Evolutionary conservation across 2,797 vertebrate genomes (phyloP), one percentile per base, ranked within the genome.

Genomic region (Cryptoblepharus egeriae): DNA sequence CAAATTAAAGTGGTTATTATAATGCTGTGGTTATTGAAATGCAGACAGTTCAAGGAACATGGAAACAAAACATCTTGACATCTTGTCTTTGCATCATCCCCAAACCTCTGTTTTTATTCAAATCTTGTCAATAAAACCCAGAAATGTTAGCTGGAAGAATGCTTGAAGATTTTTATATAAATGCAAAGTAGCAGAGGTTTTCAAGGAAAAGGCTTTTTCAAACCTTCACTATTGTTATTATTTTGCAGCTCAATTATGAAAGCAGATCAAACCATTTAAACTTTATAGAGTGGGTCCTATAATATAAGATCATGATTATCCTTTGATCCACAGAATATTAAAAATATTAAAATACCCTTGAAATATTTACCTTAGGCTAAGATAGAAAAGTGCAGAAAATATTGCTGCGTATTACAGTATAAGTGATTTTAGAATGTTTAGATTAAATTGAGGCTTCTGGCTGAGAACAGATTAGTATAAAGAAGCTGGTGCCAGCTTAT

Each of bases 351-450:
- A 67, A 55, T 57, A 15, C 37, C 24, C n/a, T 30, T 30, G 37
- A 67, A 82, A 28, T 68, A 82, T 82, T 82, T 75, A 75, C 52
- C 39, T 7, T 55, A 42, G 37, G 37, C n/a, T 49, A 32, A 75
- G 52, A 45, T n/a, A 32, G 26, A 69, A 82, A 35, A 68, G 37
- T 58, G n/a, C 7, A 30, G 37, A 68, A 81, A 32, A 35, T 75
- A 42, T 35, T 45, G 75, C 58, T 68, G 37, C 58, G 45, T 12
- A 64, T 60, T 71, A 80, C 42, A 81, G 37, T 35, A 67, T 75
- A 82, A 82, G 9, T 4, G n/a, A 37, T 45, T 68, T 6, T 81
- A 16, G 20, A 39, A 75, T 57, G n/a, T 81, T 75, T 75, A 13
- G 37, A 45, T 32, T 68, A 75, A 67, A 67, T 60, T 13, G 63